Evolutionary conservation across 2,113 vertebrate species (phyloP), one percentile per base, ranked within the genome.

Genomic region (Elanoides forficatus): DNA sequence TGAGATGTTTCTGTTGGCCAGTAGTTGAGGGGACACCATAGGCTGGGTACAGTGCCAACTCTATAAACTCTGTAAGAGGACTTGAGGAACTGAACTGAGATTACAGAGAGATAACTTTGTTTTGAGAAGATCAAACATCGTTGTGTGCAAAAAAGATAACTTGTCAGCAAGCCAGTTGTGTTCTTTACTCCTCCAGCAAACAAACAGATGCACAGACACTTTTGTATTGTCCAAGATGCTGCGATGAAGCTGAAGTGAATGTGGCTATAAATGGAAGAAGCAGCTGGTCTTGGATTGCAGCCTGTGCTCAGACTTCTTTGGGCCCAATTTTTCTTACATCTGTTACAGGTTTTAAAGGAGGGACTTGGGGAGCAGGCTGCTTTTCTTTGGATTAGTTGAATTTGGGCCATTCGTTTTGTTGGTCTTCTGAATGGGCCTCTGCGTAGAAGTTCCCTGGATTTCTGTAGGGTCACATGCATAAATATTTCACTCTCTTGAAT

Each of bases 231-330:
- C 86, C 60, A 78, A 92, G 88, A 96, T 93, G 90, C 76, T 26
- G 29, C 29, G 32, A 76, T 11, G 27, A 42, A 86, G 67, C 85
- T 80, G 81, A 66, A 96, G 63, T 93, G 78, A 90, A 63, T 11
- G 90, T 95, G 93, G 90, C 97, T 97, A 98, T 97, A 98, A 97
- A 97, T 97, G 96, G 95, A 93, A 96, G 83, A 96, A 96, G 81
- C 90, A 89, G 93, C 94, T 92, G 86, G 83, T 67, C 86, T 95
- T 97, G 97, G 97, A 95, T 42, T 85, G 55, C 74, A 95, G 97
- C 95, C 97, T 96, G 86, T 56, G 73, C 83, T 97, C 74, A 68
- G 95, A 11, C 92, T 96, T 87, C 87, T 62, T 67, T 86, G 80
- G 45, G 70, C 22, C 74, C 74, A 52, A 4, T 72, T 91, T 92